These are phyloP conservation scores for Aspidiotus rigidus DNA, from an alignment of 2,888 invertebrate species.

Conservation along the genomic window DNA sequence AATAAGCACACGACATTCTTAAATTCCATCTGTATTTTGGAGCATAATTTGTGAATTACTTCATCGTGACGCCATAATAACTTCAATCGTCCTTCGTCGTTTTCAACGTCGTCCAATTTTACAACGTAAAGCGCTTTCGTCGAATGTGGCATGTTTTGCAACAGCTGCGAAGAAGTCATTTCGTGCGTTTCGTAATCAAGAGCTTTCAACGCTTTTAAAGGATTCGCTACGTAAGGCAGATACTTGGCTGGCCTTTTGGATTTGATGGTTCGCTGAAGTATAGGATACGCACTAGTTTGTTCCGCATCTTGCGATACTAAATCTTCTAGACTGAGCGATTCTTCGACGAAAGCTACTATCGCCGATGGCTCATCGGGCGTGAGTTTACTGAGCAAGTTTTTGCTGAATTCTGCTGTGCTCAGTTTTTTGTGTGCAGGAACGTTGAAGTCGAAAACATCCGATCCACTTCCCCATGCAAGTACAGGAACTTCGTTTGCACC, in stretches of 20 bases:
- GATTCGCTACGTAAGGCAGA: neutral
- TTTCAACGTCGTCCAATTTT: conserved; percentile 8
- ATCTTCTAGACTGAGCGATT: neutral
- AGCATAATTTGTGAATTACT: conserved; percentile 15
- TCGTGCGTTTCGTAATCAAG: neutral
- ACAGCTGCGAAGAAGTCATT: neutral
- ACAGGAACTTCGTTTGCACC: neutral
- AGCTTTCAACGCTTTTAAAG: neutral
- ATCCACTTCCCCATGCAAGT: neutral
- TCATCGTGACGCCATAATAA: conserved; percentile 13
- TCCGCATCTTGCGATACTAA: neutral
- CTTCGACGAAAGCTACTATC: neutral
- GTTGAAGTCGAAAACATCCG: neutral
- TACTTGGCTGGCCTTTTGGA: neutral
- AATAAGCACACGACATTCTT: conserved; percentile 50
- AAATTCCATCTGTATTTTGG: conserved; percentile 43
- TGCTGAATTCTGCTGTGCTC: neutral
- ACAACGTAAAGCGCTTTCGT: neutral
- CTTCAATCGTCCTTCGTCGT: neutral
- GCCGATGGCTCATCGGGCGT: neutral
- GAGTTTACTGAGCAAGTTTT: neutral
- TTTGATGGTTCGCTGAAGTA: neutral
- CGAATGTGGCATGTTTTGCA: neutral
- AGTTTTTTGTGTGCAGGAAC: neutral
- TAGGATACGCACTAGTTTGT: neutral